Evolutionary conservation across 2,888 invertebrate species (phyloP).

Genomic region (Taenaris catops): DNA sequence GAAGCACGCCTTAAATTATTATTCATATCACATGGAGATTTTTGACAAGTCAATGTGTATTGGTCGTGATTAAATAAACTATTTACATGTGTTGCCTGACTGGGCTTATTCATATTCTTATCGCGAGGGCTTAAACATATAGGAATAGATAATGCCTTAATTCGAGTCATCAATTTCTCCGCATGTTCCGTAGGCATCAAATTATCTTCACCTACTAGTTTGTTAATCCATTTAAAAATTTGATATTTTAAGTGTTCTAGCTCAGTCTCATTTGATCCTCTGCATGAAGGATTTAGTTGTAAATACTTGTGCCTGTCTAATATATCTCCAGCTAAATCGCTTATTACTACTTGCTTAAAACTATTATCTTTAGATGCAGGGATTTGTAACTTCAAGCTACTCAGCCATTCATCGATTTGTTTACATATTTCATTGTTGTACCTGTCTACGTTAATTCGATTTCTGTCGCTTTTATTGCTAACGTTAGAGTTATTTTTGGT

Average conservation of each 20-base stretch:
- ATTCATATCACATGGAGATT: background rate
- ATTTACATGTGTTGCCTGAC: background rate
- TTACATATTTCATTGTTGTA: conserved; percentile 31
- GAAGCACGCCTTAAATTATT: background rate
- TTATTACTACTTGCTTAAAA: conserved; percentile 35
- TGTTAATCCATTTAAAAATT: conserved; percentile 58
- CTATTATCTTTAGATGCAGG: conserved; percentile 29
- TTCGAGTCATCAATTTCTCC: conserved; percentile 39
- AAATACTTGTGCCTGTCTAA: conserved; percentile 51
- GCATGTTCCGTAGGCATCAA: conserved; percentile 38
- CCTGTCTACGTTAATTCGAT: conserved; percentile 5
- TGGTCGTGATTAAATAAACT: background rate
- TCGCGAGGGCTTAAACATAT: conserved; percentile 23
- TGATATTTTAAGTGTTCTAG: conserved; percentile 54
- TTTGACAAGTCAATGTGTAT: background rate
- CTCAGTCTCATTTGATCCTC: conserved; percentile 36
- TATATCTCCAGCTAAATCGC: conserved; percentile 51
- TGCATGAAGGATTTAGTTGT: conserved; percentile 35
- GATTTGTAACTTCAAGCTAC: conserved; percentile 31
- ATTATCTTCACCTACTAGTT: conserved; percentile 40
- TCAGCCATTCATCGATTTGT: conserved; percentile 50
- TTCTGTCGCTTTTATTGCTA: conserved; percentile 22
- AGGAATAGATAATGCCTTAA: conserved; percentile 40
- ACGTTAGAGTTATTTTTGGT: background rate
- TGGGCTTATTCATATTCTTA: background rate